A percentile compares a stretch with the other conserved stretches of the same genome.
phyloP scores from a whole-genome alignment of 1,140 invertebrate genomes.

The Drosophila obscura region DNA sequence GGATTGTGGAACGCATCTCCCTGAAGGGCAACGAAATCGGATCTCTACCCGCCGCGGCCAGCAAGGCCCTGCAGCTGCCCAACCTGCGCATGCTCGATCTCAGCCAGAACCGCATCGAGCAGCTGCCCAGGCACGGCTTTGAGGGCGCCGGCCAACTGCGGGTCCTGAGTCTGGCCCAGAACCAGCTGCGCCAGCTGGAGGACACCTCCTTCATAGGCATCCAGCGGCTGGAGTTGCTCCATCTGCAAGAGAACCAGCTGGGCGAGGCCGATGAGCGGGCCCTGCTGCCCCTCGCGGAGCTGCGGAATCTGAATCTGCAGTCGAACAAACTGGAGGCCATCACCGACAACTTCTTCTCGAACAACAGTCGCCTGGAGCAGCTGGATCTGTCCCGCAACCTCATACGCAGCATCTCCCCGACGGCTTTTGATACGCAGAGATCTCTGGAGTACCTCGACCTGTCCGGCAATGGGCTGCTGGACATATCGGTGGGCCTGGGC shows the following conservation, averaged over 20 bases:
- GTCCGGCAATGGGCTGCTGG: conserved; percentile 90
- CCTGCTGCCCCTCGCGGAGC: conserved; percentile 86
- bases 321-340: conserved; percentile 91
- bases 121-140: conserved; percentile 87
- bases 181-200: conserved; percentile 89
- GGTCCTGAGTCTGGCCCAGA: conserved; percentile 91
- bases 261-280: conserved; percentile 87
- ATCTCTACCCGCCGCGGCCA: conserved; percentile 86
- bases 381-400: conserved; percentile 92
- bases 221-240: conserved; percentile 89
- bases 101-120: conserved; percentile 90
- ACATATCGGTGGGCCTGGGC: conserved; percentile 89
- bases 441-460: conserved; percentile 90
- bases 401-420: conserved; percentile 88
- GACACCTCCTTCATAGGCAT: conserved; percentile 89
- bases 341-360: conserved; percentile 88
- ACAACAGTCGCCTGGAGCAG: conserved; percentile 87
- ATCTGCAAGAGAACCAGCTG: conserved; percentile 90
- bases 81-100: conserved; percentile 90
- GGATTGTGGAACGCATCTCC: conserved; percentile 91
- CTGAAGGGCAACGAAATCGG: conserved; percentile 90
- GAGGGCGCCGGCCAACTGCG: conserved; percentile 88
- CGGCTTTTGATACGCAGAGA: conserved; percentile 87
- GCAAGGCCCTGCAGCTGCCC: conserved; percentile 88
- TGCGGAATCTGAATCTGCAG: conserved; percentile 89